phyloP scores from a whole-genome alignment of 2,113 vertebrate species.

The Aramus guarauna region DNA sequence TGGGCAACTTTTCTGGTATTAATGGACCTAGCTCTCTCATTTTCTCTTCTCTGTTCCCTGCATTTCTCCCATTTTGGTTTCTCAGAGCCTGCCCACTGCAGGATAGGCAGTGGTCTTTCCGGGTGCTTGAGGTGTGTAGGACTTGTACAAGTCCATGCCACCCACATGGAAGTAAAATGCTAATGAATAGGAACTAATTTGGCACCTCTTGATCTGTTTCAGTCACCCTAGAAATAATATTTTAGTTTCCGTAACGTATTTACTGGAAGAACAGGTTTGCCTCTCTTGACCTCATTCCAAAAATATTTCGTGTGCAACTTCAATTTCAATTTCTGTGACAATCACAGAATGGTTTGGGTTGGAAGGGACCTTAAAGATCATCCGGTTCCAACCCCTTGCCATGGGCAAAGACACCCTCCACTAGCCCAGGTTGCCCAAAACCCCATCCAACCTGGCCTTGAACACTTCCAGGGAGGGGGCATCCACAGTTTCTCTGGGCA shows the following conservation, averaged over 20 bases:
- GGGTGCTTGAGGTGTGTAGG: background rate
- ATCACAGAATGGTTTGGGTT: no score
- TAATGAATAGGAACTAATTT: background rate
- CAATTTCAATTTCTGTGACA: no score
- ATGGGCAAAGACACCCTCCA: no score
- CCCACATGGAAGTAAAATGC: background rate
- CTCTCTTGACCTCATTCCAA: background rate
- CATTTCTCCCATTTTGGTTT: background rate
- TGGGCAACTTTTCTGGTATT: background rate
- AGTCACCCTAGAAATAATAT: background rate
- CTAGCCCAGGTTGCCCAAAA: no score
- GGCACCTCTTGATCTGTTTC: background rate
- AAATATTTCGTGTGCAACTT: background rate
- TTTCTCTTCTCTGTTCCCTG: background rate
- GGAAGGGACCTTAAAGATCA: no score
- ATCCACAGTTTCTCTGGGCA: no score
- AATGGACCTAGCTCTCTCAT: background rate
- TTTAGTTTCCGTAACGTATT: background rate
- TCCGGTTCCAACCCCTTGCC: no score
- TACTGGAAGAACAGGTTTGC: conserved; percentile 1
- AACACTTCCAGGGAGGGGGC: no score
- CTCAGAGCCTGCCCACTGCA: background rate
- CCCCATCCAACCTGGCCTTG: no score
- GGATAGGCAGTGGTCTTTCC: background rate
- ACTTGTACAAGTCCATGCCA: background rate